phyloP scores from a whole-genome alignment of 2,888 invertebrate genomes.

The Ornithoptera priamus region DNA sequence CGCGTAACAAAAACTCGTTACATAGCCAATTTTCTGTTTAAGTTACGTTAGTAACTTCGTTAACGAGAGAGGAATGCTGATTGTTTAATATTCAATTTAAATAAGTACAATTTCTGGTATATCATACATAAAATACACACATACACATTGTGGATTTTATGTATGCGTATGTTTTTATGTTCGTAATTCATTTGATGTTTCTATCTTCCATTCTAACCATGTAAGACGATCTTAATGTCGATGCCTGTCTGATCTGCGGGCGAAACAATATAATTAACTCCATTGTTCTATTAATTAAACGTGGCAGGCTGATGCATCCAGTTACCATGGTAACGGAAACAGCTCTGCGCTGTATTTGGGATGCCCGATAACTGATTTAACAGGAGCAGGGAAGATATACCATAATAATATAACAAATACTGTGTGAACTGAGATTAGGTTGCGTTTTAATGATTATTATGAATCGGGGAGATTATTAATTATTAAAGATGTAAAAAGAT shows the following conservation, averaged over 20 bases:
- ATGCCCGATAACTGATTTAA: neutral
- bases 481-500: neutral
- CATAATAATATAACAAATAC: neutral
- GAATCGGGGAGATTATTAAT: neutral
- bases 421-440: neutral
- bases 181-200: too few species aligned
- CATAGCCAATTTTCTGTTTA: too few species aligned
- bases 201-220: too few species aligned
- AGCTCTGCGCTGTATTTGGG: slow-evolving; percentile 37
- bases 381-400: neutral
- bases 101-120: too few species aligned
- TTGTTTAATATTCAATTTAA: neutral
- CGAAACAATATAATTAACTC: slow-evolving; percentile 51
- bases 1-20: too few species aligned
- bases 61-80: neutral
- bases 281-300: slow-evolving; percentile 58
- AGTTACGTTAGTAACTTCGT: too few species aligned
- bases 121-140: too few species aligned
- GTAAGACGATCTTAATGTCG: neutral
- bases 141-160: too few species aligned
- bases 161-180: too few species aligned
- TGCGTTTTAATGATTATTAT: too few species aligned
- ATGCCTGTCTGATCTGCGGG: neutral
- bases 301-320: slow-evolving; percentile 51
- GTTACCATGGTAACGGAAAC: slow-evolving; percentile 48